Percentiles rank a stretch among this genome's conserved stretches.
Conservation (phyloP, 2,888 invertebrate genomes). For the Eupithecia pulchellata region DNA sequence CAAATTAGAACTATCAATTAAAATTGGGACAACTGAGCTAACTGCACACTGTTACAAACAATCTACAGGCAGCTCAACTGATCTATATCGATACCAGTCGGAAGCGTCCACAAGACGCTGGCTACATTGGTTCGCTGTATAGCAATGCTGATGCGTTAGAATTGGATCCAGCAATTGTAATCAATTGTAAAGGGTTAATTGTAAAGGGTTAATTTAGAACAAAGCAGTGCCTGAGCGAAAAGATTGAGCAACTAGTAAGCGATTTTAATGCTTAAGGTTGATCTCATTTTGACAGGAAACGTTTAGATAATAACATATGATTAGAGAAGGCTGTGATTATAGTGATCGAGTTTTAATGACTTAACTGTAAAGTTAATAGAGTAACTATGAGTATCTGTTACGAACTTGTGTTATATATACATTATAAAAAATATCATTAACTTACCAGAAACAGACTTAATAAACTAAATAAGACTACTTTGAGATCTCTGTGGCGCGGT, state of each 20-base stretch:
- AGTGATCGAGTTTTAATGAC: constrained; percentile 11
- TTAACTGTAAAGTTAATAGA: constrained; percentile 5
- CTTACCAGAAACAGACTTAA: not conserved
- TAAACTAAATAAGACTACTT: no score
- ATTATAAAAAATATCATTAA: not conserved
- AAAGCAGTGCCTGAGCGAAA: not conserved
- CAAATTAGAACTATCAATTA: no score
- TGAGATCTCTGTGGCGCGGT: no score
- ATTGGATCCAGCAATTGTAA: not conserved
- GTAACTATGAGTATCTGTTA: not conserved
- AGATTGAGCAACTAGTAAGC: not conserved
- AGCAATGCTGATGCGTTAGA: no score
- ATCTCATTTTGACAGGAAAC: constrained; percentile 2
- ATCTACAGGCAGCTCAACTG: no score
- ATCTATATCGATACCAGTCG: no score
- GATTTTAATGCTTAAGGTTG: not conserved
- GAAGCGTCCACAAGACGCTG: no score
- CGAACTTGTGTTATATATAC: not conserved
- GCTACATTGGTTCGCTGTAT: no score
- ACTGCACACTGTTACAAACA: no score
- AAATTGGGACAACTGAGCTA: no score
- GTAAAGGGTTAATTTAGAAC: not conserved
- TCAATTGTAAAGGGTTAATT: not conserved
- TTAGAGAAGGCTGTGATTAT: not conserved
- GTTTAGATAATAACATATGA: constrained; percentile 8